Evolutionary conservation across 2,888 invertebrate genomes (phyloP), one percentile per base, ranked within the genome.

Genomic region (Tenthredo mesomela): DNA sequence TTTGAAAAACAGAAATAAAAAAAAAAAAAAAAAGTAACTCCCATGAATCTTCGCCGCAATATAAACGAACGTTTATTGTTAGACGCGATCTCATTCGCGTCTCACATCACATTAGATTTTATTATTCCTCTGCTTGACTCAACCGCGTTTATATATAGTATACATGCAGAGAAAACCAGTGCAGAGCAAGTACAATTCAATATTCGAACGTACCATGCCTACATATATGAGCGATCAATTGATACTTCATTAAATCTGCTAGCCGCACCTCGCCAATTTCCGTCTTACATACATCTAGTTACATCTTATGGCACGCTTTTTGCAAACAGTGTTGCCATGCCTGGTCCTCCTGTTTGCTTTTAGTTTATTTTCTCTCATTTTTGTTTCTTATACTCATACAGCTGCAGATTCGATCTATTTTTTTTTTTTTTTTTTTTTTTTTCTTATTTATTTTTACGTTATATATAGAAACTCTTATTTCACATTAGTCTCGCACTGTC

Each of bases 211-310:
- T 61, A 25, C 21, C 33, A 67, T 33, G 18, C 29, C 29, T 29
- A 29, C 29, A 29, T 2, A 50, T n/a, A 18, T 50, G 7, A 6
- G 18, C 67, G 33, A 67, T 67, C 71, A 43, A 73, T 43, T 21
- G 71, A 71, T 71, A 40, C 37, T 71, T 18, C 67, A 7, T 67
- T 33, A 15, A 67, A 67, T 29, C 18, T 12, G 15, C 18, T 4
- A 21, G 71, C 71, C 71, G 71, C 71, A 43, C 71, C 71, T 73
- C 71, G 43, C 10, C 40, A 43, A 73, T 73, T 73, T 73, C 71
- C 71, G 67, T 67, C 21, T 67, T 33, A 67, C 7, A 33, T 33
- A 33, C 33, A 33, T 33, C 21, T 33, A 67, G 7, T n/a, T 43
- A 25, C 18, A 67, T 67, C 29, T 25, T 25, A 6, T 18, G 15